A percentile compares a stretch with the other conserved stretches of the same genome.
These are phyloP conservation scores for Coccyzus lansbergi DNA, from an alignment of 2,797 vertebrate genomes.

Conservation along the genomic window DNA sequence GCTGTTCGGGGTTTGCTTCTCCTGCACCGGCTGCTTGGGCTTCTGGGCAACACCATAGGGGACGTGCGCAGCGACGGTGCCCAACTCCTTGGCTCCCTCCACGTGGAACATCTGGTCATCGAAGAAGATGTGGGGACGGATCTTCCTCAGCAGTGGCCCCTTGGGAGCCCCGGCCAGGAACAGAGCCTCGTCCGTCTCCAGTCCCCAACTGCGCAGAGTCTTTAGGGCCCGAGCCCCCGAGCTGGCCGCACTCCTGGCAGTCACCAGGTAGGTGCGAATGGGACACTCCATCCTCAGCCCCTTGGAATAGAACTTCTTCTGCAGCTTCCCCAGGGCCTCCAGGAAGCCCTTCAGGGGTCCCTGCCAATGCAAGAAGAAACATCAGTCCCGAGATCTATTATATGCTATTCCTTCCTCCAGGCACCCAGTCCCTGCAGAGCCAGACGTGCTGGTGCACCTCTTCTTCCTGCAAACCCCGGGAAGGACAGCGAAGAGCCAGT, in stretches of 20 bases:
- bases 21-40: not conserved
- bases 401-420: rapidly evolving
- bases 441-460: rapidly evolving
- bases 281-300: constrained; percentile 93
- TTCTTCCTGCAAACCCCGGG: not conserved
- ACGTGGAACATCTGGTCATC: constrained; percentile 99
- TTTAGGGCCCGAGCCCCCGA: constrained; percentile 95
- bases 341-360: constrained; percentile 95
- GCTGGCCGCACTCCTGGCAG: constrained; percentile 93
- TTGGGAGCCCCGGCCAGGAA: constrained; percentile 95
- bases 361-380: constrained; percentile 63
- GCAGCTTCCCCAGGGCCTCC: constrained; percentile 91
- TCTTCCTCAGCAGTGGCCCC: constrained; percentile 94
- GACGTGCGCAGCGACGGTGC: constrained; percentile 93
- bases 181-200: constrained; percentile 94
- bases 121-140: constrained; percentile 96
- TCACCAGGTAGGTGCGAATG: constrained; percentile 95
- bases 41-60: constrained; percentile 93
- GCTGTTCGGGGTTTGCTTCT: constrained; percentile 8
- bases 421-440: not conserved
- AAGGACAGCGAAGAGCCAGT: rapidly evolving
- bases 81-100: constrained; percentile 92
- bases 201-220: constrained; percentile 94
- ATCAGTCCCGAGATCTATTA: not conserved
- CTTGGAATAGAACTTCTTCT: constrained; percentile 97